Conservation (phyloP, 2,888 invertebrate species). For the Lycophotia porphyrea region DNA sequence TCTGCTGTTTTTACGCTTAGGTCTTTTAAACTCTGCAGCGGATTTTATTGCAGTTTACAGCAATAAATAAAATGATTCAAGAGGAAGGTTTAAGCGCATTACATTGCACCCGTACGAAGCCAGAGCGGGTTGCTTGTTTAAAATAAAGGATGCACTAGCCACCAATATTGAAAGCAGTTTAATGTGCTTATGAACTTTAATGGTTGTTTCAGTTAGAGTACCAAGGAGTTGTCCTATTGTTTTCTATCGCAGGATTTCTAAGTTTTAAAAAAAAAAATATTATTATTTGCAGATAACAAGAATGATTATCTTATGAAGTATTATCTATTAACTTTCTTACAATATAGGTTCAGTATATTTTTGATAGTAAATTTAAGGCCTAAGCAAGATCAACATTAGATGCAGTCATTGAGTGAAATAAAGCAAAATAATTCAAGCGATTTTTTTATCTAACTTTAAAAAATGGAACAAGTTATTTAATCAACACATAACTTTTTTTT, state of each 20-base stretch:
- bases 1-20: too few species aligned
- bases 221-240: not conserved
- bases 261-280: not conserved
- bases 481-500: not conserved
- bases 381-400: not conserved
- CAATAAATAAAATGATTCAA: too few species aligned
- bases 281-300: conserved; percentile 4
- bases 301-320: not conserved
- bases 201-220: not conserved
- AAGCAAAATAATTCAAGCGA: too few species aligned
- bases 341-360: not conserved
- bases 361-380: not conserved
- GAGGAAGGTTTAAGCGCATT: too few species aligned
- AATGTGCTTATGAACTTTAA: not conserved
- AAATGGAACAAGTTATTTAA: not conserved
- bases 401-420: not conserved
- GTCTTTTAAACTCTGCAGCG: too few species aligned
- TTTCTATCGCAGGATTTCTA: not conserved
- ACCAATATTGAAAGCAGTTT: not conserved
- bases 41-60: too few species aligned
- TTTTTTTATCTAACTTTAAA: not conserved
- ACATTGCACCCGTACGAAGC: too few species aligned
- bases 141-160: too few species aligned
- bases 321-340: not conserved
- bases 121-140: too few species aligned